Base-by-base conservation (phyloP, 2,888 invertebrate species). In the Amphipyra tragopoginis region DNA sequence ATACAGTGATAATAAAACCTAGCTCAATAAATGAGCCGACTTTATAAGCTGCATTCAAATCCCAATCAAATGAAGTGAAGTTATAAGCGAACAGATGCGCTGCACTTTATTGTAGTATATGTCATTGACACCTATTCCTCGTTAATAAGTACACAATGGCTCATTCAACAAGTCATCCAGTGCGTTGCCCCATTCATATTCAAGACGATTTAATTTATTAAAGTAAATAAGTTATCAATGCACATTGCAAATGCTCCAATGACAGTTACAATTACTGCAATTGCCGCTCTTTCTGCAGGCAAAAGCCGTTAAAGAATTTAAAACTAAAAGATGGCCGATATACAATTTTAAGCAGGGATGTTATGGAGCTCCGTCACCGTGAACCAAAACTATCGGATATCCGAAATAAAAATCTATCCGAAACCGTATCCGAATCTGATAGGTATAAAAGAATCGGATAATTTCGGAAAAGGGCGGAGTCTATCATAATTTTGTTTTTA, bases 51-150 rank as follows among this genome's bases (percentile, higher is more conserved):
- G 0, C 11, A 11, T 36, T 36, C 38, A n/a, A n/a, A 38, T 2
- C n/a, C n/a, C 11, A 38, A 7, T 40, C 8, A 40, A 13, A 14
- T 4, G 4, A 26, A 9, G 21, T n/a, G 11, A 29, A 29, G 6
- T 26, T 43, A 11, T 9, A 8, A 47, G 10, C 36, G 9, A 36
- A 7, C 8, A 38, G 11, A 2, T 2, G 4, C 33, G 8, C 6
- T 40, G 44, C 13, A 21, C 9, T 36, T 38, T 21, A 34, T 43
- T 52, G 6, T 5, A n/a, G 1, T 29, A 11, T 13, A 14, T 54
- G 54, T 45, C 54, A 54, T 7, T 47, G 54, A 47, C 45, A 54
- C 13, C 33, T 29, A 21, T 29, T 15, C 14, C 15, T 47, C 11
- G 26, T 14, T 54, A 45, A 54, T 39, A 39, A 45, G 29, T 15